Base-by-base conservation (phyloP, 2,797 vertebrate genomes). In the Setipinna tenuifilis region DNA sequence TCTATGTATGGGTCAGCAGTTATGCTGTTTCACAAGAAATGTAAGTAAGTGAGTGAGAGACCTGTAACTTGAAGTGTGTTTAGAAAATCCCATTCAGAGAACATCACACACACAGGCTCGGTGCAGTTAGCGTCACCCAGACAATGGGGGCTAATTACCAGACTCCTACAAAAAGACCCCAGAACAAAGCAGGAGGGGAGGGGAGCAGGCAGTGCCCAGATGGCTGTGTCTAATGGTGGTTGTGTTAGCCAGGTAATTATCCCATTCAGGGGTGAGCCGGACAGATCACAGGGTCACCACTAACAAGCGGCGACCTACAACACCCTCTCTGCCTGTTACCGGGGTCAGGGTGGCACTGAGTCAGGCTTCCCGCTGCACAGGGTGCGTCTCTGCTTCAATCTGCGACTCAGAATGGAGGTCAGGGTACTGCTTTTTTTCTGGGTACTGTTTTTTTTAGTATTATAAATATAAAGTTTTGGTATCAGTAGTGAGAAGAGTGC, bases 171-270 rank as follows among this genome's bases (percentile, higher is more conserved):
- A 81, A 82, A 21, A 91, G 90, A 89, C 54, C 2, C 28, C 80
- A 86, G 87, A 92, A 93, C 92, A 93, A 93, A 93, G 90, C 83
- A 31, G 83, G 62, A 88, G 86, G 90, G 83, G 92, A 85, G 85
- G 86, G 44, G 48, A 89, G 85, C 71, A 7, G 61, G 17, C 61
- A 48, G 17, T 50, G 84, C 75, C 88, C 84, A 88, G 54, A 28
- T 21, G 84, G 85, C 88, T 82, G 31, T 59, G 88, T 90, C 89
- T 89, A 90, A 89, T 89, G 83, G 80, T 21, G 86, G 87, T 94
- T 94, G 93, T 90, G 91, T 93, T 93, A 95, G 90, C 88, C 92
- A 92, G 92, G 93, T 94, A 94, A 94, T 94, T 93, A 93, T 90
- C 91, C 89, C 90, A 90, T 17, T 61, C 48, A 58, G 83, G 71